A percentile compares a stretch with the other conserved stretches of the same genome.
These are phyloP conservation scores for Ibycter americanus DNA, from an alignment of 2,797 vertebrate species.

Conservation along the genomic window DNA sequence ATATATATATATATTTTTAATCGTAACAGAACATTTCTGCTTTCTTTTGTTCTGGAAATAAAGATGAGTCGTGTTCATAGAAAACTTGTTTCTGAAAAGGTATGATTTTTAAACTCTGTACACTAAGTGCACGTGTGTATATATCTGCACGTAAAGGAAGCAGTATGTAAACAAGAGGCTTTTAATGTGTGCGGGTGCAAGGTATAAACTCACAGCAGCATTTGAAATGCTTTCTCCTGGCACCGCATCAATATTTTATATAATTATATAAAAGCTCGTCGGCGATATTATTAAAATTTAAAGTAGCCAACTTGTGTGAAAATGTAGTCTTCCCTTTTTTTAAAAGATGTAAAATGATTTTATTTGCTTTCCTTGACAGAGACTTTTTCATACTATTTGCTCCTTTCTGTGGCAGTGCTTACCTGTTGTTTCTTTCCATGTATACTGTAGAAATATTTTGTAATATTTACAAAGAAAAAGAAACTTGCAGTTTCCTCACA, in stretches of 20 bases:
- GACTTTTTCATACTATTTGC: not conserved
- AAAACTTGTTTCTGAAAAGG: not conserved
- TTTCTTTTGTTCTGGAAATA: slow-evolving; percentile 12
- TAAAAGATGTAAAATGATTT: not conserved
- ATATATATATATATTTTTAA: no score
- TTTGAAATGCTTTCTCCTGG: slow-evolving; percentile 14
- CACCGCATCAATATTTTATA: slow-evolving; percentile 35
- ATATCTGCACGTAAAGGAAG: not conserved
- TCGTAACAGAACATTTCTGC: not conserved
- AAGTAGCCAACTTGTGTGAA: not conserved
- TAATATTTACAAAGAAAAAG: not conserved
- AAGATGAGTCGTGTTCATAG: not conserved
- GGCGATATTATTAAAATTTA: slow-evolving; percentile 46
- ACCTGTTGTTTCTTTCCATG: not conserved
- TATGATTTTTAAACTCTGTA: not conserved
- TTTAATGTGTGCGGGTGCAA: not conserved
- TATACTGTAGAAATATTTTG: not conserved
- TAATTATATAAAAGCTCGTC: slow-evolving; percentile 37
- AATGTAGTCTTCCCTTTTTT: not conserved
- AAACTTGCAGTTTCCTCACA: not conserved
- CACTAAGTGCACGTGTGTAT: accelerated
- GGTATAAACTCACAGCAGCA: not conserved
- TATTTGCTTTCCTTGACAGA: not conserved
- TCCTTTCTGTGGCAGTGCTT: not conserved
- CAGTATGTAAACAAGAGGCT: not conserved